These are phyloP conservation scores for Spermophilus dauricus DNA, from an alignment of 2,113 vertebrate genomes.

Conservation along the genomic window DNA sequence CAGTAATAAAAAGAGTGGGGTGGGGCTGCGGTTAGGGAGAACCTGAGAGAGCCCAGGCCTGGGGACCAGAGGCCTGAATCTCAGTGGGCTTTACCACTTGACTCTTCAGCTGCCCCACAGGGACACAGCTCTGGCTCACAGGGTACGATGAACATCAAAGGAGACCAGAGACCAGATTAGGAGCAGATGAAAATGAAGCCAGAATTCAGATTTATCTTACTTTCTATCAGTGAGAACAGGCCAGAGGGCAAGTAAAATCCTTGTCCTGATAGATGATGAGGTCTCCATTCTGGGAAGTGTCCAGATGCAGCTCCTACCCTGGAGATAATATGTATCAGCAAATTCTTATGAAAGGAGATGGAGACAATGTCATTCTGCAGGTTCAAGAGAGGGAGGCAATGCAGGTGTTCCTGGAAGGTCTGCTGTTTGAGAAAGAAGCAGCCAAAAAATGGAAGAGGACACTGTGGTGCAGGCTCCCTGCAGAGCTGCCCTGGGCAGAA, in stretches of 20 bases:
- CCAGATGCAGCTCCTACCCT: background rate
- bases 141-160: background rate
- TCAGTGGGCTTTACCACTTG: background rate
- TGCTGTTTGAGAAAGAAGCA: background rate
- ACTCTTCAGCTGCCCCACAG: background rate
- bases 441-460: background rate
- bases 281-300: background rate
- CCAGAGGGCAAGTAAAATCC: background rate
- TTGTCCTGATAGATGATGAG: background rate
- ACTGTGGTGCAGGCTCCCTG: too few species aligned
- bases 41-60: background rate
- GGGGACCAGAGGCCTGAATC: background rate
- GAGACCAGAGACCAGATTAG: background rate
- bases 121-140: background rate
- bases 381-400: background rate
- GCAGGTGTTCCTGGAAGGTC: background rate
- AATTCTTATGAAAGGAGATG: background rate
- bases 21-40: too few species aligned
- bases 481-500: background rate
- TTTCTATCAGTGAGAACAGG: background rate
- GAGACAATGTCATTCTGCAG: background rate
- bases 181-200: background rate
- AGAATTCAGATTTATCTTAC: background rate
- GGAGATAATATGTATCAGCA: background rate
- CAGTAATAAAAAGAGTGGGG: background rate